These are phyloP conservation scores for Colaptes auratus DNA, from an alignment of 2,113 vertebrate genomes.

Conservation along the genomic window DNA sequence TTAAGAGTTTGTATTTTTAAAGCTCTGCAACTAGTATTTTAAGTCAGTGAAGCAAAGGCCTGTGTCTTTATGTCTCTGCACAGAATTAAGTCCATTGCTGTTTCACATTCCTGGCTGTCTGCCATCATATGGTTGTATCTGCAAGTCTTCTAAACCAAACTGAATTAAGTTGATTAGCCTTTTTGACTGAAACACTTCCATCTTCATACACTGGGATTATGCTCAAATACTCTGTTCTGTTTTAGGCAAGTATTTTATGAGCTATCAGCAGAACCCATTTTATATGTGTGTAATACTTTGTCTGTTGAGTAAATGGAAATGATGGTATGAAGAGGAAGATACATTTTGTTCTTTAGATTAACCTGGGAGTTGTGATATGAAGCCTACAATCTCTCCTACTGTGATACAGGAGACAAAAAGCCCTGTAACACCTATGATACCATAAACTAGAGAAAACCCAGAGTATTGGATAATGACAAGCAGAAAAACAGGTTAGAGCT, in stretches of 20 bases:
- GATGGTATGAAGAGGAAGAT: background rate
- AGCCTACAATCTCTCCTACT: background rate
- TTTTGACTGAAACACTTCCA: background rate
- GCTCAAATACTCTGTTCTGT: background rate
- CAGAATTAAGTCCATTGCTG: background rate
- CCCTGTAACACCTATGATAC: background rate
- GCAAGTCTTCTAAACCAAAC: background rate
- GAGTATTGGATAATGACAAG: conserved; percentile 5
- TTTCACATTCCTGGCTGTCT: background rate
- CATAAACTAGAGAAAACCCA: background rate
- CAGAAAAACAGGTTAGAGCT: background rate
- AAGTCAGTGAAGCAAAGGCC: background rate
- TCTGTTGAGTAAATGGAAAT: background rate
- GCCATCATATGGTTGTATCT: background rate
- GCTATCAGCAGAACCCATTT: background rate
- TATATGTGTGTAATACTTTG: background rate
- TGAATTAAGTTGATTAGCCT: background rate
- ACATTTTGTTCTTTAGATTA: background rate
- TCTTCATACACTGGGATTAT: background rate
- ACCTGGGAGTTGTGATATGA: background rate
- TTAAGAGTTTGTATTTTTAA: background rate
- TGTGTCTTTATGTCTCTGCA: background rate
- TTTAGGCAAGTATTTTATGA: rapidly evolving
- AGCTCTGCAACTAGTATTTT: background rate
- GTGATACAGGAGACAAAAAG: background rate